Percentiles rank a stretch among this genome's conserved stretches.
phyloP scores from a whole-genome alignment of 1,140 invertebrate genomes.

The Choristoneura fumiferana region DNA sequence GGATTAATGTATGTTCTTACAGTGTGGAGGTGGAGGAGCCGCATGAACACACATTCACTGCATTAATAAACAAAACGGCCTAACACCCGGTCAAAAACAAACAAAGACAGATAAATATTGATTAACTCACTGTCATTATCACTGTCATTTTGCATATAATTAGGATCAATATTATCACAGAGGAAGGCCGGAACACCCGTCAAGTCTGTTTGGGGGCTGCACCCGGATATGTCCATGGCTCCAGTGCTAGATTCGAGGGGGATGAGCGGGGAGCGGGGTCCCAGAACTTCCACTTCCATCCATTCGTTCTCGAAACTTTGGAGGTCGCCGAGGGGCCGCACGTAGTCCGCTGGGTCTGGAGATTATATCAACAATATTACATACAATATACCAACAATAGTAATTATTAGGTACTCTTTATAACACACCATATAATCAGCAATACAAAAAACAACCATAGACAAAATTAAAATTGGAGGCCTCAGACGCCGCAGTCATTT shows the following conservation, averaged over 20 bases:
- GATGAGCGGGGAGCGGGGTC: conserved; percentile 81
- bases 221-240: conserved; percentile 64
- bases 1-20: no score
- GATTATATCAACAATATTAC: not conserved
- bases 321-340: conserved; percentile 83
- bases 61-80: no score
- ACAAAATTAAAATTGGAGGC: not conserved
- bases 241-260: conserved; percentile 42
- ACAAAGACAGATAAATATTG: no score
- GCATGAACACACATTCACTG: no score
- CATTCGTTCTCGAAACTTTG: conserved; percentile 93
- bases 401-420: no score
- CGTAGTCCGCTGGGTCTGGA: conserved; percentile 78
- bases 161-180: conserved; percentile 79
- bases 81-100: no score
- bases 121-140: conserved; percentile 75
- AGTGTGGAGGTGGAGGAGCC: no score
- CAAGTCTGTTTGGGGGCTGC: conserved; percentile 68
- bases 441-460: no score
- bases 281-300: conserved; percentile 90
- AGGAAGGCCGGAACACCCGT: conserved; percentile 82
- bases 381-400: no score
- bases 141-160: conserved; percentile 77
- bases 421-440: no score
- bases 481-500: no score